Evolutionary conservation across 1,140 invertebrate genomes (phyloP), one percentile per base, ranked within the genome.

Genomic region (Wiebesia pumilae): DNA sequence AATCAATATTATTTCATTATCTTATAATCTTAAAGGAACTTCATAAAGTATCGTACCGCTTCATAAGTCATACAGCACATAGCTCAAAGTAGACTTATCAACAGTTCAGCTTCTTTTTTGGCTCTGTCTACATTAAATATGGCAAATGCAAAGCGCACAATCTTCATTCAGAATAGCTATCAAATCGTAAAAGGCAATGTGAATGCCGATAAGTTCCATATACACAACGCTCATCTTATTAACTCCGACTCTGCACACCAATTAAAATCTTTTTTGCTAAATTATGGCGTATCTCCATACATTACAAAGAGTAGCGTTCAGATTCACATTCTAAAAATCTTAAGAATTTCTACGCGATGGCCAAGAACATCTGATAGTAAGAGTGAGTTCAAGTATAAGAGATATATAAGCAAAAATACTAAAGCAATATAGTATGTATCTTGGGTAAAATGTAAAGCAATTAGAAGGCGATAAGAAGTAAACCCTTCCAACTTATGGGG

Each of bases 211-310:
- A 69, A 33, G 3, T 69, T 69, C 12, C n/a, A 69, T 69, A 3
- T 3, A 35, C 3, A 69, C 30, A 69, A 19, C 1, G 65, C 65
- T 33, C 30, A 14, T 69, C 12, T 69, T 69, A 69, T 69, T 43
- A 2, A 27, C 4, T 0, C 12, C 47, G 47, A 33, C 33, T 54
- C 30, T 43, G 47, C 6, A 9, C 10, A n/a, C 47, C 77, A 79
- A 51, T 78, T 78, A 78, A 78, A 78, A 78, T 78, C 75, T 7
- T 38, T 78, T 51, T 78, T 21, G 1, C 43, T 47, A 30, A 71
- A 71, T 71, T 71, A 38, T 33, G 27, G 14, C 24, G 9, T 9
- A 27, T 65, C 6, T n/a, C 19, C 12, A 27, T n/a, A 30, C 7
- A 65, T 30, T 30, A 12, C n/a, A 65, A 65, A 65, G 62, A 65